Evolutionary conservation across 2,888 invertebrate genomes (phyloP).

Genomic region (Netelia virgata): DNA sequence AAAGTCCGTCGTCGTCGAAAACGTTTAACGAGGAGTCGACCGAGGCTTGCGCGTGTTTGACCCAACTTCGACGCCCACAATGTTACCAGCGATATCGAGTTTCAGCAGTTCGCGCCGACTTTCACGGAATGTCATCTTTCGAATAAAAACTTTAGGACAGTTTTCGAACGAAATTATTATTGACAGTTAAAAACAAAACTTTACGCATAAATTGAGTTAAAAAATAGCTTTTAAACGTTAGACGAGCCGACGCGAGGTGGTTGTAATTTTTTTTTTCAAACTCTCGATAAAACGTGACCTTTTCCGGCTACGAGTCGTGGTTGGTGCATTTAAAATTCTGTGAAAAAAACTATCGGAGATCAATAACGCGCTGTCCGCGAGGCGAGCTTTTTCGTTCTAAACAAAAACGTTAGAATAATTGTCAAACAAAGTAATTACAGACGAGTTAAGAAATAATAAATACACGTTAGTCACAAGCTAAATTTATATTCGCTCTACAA

Average conservation of each 20-base stretch:
- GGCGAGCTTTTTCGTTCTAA: not conserved
- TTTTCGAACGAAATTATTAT: not conserved
- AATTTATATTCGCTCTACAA: no score
- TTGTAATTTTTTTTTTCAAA: no score
- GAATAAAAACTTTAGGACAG: not conserved
- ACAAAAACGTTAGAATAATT: not conserved
- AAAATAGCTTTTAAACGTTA: no score
- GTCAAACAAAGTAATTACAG: no score
- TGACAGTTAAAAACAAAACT: not conserved
- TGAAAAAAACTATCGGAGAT: no score
- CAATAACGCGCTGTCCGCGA: no score
- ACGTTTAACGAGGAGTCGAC: not conserved
- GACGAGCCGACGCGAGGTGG: no score
- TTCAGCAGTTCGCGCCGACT: not conserved
- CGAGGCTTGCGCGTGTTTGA: not conserved
- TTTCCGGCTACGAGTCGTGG: no score
- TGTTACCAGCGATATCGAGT: not conserved
- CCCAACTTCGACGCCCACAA: slow-evolving; percentile 4
- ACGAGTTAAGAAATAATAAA: no score
- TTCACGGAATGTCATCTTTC: not conserved
- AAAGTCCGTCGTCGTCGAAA: slow-evolving; percentile 20
- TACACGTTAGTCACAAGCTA: no score
- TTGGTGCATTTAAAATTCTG: no score
- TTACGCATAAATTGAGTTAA: not conserved
- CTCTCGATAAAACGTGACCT: no score